Base-by-base conservation (phyloP, 2,888 invertebrate genomes). In the Pinctada fucata region DNA sequence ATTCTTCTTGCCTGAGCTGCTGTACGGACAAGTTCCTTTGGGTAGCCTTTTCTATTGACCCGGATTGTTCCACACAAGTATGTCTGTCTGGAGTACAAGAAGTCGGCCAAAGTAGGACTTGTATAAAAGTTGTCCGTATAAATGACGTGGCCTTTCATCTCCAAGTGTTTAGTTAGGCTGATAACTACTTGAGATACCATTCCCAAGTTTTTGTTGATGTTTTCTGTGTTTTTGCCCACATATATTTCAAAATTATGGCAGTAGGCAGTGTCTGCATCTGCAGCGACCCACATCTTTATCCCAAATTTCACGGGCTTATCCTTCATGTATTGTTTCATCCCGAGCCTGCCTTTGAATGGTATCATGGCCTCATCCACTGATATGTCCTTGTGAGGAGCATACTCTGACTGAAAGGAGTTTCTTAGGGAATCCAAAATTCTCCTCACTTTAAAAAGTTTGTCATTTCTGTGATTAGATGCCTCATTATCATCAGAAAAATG, bases 221-320 rank as follows among this genome's bases (percentile, higher is more conserved):
- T 50, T 13, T 67, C 45, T 3, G n/a, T 67, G 52, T 79, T 75
- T 68, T 68, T 71, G 2, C 79, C 65, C n/a, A 72, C 50, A 52
- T 79, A 79, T 3, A 79, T 67, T 67, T 79, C 73, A 76, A 76
- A 79, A 45, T 72, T 78, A 2, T 67, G 13, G 16, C 78, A 78
- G n/a, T 71, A 71, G 8, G 76, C 76, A 49, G 72, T 47, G 6
- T 68, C 52, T 58, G 75, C 68, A 75, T 75, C 75, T 47, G 68
- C 68, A 47, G 52, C 50, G 8, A 76, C 71, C 51, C 71, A 76
- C 66, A 76, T 2, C 65, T 65, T 76, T 1, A 76, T 76, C 0
- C 76, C 72, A 50, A 72, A 72, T 71, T 75, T 76, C 8, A 76
- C 65, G 4, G 65, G 66, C 51, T 69, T 76, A 49, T 76, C 71